phyloP scores from a whole-genome alignment of 2,113 vertebrate genomes.

The Alligator mississippiensis region DNA sequence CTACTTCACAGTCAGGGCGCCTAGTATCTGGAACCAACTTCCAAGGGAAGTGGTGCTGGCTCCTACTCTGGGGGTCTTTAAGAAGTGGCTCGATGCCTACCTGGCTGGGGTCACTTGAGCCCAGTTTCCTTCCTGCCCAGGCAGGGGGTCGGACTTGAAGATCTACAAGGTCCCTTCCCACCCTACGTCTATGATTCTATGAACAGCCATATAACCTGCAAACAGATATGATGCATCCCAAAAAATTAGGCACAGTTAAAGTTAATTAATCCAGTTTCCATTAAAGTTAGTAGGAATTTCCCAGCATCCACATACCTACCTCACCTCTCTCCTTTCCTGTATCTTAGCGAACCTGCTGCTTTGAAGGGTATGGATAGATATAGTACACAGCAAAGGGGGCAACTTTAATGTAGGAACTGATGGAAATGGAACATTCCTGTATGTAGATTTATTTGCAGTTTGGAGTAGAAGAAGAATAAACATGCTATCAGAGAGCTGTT shows the following conservation, averaged over 20 bases:
- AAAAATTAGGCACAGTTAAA: background rate
- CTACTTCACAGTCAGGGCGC: too few species aligned
- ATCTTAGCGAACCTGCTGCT: background rate
- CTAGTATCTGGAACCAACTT: too few species aligned
- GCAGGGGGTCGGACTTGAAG: too few species aligned
- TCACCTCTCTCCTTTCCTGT: background rate
- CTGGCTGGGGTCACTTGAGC: too few species aligned
- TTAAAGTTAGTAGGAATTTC: background rate
- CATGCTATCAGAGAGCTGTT: background rate
- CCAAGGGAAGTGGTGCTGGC: too few species aligned
- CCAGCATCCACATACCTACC: background rate
- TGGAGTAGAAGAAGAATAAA: constrained; percentile 49
- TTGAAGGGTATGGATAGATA: background rate
- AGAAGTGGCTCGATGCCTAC: too few species aligned
- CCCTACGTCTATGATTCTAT: too few species aligned
- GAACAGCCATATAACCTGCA: background rate
- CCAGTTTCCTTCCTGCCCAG: too few species aligned
- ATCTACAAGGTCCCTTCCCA: too few species aligned
- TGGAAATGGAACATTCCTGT: constrained; percentile 36
- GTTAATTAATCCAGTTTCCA: background rate
- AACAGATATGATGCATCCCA: background rate
- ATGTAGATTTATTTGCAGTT: constrained; percentile 37
- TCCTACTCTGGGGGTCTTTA: too few species aligned
- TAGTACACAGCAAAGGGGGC: background rate
- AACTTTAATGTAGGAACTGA: background rate